Evolutionary conservation across 2,113 vertebrate genomes (phyloP).

Genomic region (Pachypanchax playfairii): DNA sequence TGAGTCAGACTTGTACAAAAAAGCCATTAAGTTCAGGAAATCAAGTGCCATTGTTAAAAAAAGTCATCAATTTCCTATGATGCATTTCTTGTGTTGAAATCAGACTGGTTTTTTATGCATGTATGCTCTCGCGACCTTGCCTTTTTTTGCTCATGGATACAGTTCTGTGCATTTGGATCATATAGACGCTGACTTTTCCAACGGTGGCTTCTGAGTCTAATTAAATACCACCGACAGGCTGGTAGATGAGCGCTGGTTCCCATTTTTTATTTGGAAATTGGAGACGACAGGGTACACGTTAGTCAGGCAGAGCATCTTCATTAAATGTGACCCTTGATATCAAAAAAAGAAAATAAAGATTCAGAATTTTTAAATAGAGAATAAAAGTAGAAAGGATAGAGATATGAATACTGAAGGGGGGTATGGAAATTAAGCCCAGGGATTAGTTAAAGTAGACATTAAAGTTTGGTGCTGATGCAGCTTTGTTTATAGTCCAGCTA

Average conservation of each 20-base stretch:
- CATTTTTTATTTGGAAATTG: conserved; percentile 6
- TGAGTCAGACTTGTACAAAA: not conserved
- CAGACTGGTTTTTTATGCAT: not conserved
- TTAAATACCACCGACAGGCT: not conserved
- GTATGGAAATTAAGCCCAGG: not conserved
- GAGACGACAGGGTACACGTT: not conserved
- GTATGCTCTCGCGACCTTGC: not conserved
- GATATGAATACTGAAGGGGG: not conserved
- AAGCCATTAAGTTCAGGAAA: not conserved
- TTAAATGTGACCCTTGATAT: not conserved
- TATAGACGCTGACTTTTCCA: not conserved
- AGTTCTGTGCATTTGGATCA: not conserved
- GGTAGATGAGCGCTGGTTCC: not conserved
- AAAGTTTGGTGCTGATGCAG: conserved; percentile 17
- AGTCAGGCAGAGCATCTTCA: not conserved
- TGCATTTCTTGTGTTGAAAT: not conserved
- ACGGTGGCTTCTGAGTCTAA: not conserved
- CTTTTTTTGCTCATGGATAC: not conserved
- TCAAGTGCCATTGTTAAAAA: not conserved
- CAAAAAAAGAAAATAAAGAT: not conserved
- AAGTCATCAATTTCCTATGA: not conserved
- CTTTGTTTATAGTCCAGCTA: conserved; percentile 27
- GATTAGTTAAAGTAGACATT: not conserved
- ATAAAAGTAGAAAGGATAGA: not conserved
- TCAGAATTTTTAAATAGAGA: not conserved